phyloP scores from a whole-genome alignment of 2,888 invertebrate genomes.

The Leptinotarsa peninsularis region DNA sequence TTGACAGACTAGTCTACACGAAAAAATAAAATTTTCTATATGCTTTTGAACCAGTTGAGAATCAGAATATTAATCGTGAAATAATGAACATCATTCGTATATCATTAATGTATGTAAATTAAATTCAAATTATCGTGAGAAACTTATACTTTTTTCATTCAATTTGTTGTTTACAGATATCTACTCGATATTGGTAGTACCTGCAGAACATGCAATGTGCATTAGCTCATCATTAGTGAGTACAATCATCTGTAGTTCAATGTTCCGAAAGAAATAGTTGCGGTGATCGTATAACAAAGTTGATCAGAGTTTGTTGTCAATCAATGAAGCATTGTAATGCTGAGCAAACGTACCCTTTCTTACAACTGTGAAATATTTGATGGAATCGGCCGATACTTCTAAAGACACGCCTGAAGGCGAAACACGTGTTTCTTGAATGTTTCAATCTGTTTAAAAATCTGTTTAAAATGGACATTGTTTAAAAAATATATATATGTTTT shows the following conservation, averaged over 20 bases:
- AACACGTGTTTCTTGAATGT: too few relatives aligned
- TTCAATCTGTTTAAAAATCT: too few relatives aligned
- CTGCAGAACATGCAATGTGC: constrained; percentile 14
- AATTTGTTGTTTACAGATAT: not conserved
- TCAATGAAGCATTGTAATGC: too few relatives aligned
- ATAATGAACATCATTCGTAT: not conserved
- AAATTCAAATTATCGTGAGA: constrained; percentile 9
- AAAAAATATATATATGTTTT: too few relatives aligned
- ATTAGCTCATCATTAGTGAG: constrained; percentile 11
- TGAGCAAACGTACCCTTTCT: too few relatives aligned
- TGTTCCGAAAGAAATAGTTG: not conserved
- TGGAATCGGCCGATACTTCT: too few relatives aligned
- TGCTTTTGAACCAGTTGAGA: not conserved
- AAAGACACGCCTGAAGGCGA: too few relatives aligned
- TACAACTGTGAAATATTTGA: too few relatives aligned
- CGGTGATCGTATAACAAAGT: not conserved
- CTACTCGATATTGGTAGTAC: not conserved
- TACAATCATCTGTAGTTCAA: not conserved
- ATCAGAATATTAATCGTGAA: constrained; percentile 12
- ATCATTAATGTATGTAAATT: constrained; percentile 9
- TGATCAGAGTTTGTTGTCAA: too few relatives aligned
- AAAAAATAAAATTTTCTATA: not conserved
- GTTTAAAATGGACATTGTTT: too few relatives aligned
- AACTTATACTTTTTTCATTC: not conserved
- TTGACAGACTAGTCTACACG: not conserved